phyloP scores from a whole-genome alignment of 2,797 vertebrate species.

The Triplophysa yarkandensis region DNA sequence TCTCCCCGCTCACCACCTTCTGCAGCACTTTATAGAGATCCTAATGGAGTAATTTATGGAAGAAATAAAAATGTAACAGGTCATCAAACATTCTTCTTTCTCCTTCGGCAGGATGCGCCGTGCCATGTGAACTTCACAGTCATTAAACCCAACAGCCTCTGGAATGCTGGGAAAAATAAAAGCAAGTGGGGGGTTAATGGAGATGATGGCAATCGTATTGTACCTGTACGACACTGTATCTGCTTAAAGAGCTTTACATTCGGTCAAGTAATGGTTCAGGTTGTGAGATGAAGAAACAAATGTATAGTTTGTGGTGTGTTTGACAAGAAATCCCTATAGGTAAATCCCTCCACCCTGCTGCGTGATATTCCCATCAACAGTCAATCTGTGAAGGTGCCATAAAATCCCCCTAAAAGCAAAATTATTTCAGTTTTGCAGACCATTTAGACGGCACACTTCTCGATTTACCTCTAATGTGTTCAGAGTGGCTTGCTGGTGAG shows the following conservation, averaged over 20 bases:
- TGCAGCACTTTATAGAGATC: constrained; percentile 61
- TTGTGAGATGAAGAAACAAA: constrained; percentile 1
- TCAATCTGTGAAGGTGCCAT: constrained; percentile 54
- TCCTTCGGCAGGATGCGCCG: constrained; percentile 38
- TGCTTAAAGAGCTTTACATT: constrained; percentile 10
- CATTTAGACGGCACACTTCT: constrained; percentile 3
- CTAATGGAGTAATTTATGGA: constrained; percentile 76
- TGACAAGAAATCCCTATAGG: constrained; percentile 25
- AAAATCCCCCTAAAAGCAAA: constrained; percentile 29
- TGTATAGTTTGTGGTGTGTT: background rate
- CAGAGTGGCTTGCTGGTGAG: constrained; percentile 20
- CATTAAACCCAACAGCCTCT: constrained; percentile 57
- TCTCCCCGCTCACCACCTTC: constrained; percentile 51
- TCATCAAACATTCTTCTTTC: constrained; percentile 66
- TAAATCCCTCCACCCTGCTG: constrained; percentile 11
- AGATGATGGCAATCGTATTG: constrained; percentile 65
- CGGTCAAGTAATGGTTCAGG: constrained; percentile 22
- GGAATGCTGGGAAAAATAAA: constrained; percentile 51
- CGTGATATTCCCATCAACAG: constrained; percentile 43
- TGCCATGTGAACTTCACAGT: constrained; percentile 52
- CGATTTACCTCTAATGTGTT: constrained; percentile 9
- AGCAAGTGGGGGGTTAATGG: constrained; percentile 71
- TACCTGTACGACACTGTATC: constrained; percentile 51
- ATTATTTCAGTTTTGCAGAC: constrained; percentile 14
- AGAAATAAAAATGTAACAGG: constrained; percentile 72